These are phyloP conservation scores for Eucera pruinosa DNA, from an alignment of 2,888 invertebrate species.

Conservation along the genomic window DNA sequence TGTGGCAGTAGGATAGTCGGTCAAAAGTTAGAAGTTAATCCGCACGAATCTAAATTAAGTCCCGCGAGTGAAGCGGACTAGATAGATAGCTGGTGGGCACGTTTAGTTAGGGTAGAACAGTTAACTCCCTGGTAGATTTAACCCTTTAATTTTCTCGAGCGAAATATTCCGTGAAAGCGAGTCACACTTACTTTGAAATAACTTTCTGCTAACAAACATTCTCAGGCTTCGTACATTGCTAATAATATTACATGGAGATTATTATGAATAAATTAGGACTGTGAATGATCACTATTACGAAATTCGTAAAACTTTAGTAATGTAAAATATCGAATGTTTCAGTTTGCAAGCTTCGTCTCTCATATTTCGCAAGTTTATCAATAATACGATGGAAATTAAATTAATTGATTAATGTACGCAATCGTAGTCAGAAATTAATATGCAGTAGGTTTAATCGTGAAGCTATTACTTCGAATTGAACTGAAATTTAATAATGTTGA, in stretches of 20 bases:
- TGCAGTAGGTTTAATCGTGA: neutral
- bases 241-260: no score
- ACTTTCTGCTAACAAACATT: slow-evolving; percentile 6
- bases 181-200: slow-evolving; percentile 10
- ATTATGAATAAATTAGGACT: no score
- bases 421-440: neutral
- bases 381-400: neutral
- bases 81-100: slow-evolving; percentile 57
- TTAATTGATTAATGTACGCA: no score
- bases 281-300: no score
- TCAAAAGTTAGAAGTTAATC: slow-evolving; percentile 62
- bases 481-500: no score
- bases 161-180: slow-evolving; percentile 37
- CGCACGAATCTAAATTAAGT: slow-evolving; percentile 61
- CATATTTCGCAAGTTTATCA: neutral
- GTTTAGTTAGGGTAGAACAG: slow-evolving; percentile 48
- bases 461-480: no score
- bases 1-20: slow-evolving; percentile 29
- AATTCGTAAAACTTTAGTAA: no score
- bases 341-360: neutral
- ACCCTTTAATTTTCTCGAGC: slow-evolving; percentile 48
- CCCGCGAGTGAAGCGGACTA: slow-evolving; percentile 41
- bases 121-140: slow-evolving; percentile 40
- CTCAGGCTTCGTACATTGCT: no score
- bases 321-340: neutral